Base-by-base conservation (phyloP, 2,797 vertebrate genomes). In the Melanotaenia pygmaea region DNA sequence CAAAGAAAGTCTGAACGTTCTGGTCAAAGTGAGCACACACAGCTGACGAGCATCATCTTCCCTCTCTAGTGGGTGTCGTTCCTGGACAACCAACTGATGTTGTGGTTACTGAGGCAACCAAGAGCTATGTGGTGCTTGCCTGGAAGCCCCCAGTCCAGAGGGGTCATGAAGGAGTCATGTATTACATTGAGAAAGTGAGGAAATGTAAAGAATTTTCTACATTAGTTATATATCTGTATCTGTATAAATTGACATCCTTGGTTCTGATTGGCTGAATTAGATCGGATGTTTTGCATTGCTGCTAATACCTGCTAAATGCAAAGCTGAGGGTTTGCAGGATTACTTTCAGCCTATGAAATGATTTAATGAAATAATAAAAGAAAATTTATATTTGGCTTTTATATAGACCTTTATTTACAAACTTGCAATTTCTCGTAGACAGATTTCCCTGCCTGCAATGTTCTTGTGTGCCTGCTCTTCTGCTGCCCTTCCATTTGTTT, bases 111-210 rank as follows among this genome's bases (percentile, higher is more conserved):
- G 98, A 99, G 91, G 97, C 97, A 67, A 99, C 97, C 26, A 97
- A 96, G 88, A 99, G 95, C 91, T 99, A 99, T 1, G 96, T 99
- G 87, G 98, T 99, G 34, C 95, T 99, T 6, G 97, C 96, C 91
- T 99, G 98, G 98, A 98, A 98, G 79, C 97, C 98, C 34, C 98
- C 98, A 5, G 81, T 93, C 20, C 96, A 99, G 91, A 95, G 97
- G 32, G 98, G 98, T 75, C 97, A 99, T 24, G 98, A 99, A 88
- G 98, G 98, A 67, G 95, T 99, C 83, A 96, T 98, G 96, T 99
- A 99, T 88, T 99, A 95, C 81, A 96, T 99, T 68, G 98, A 99
- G 92, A 99, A 99, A 96, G 98, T 99, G 88, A 94, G 77, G 5
- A 45, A 32, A 67, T 56, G 59, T 63, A 22, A 2, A 37, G 43